phyloP scores from a whole-genome alignment of 2,888 invertebrate genomes.

The Parnassius mnemosyne region DNA sequence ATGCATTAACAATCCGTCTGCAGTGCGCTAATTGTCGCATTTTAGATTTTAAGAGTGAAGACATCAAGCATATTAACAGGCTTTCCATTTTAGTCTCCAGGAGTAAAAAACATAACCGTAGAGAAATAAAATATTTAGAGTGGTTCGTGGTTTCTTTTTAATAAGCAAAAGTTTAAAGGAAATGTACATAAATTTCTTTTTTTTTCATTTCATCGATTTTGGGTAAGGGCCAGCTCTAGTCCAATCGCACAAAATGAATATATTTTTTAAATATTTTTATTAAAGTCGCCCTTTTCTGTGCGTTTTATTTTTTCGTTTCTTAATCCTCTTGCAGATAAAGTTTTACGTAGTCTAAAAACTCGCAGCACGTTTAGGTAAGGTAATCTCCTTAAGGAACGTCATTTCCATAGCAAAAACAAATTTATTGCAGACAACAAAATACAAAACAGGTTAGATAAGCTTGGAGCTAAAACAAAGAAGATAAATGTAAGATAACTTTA shows the following conservation, averaged over 20 bases:
- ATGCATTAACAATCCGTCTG: too few relatives aligned
- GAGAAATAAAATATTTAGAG: too few relatives aligned
- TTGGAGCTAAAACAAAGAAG: neutral
- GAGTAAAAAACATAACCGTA: too few relatives aligned
- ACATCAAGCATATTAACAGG: too few relatives aligned
- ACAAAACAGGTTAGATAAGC: neutral
- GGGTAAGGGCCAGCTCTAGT: too few relatives aligned
- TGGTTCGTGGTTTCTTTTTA: too few relatives aligned
- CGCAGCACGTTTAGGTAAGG: neutral
- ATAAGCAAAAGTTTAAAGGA: too few relatives aligned
- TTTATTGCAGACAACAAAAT: conserved; percentile 1
- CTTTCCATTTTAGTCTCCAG: too few relatives aligned
- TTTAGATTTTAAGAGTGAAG: too few relatives aligned
- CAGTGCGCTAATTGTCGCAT: too few relatives aligned
- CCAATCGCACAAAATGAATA: neutral
- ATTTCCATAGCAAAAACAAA: neutral
- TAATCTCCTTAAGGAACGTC: neutral
- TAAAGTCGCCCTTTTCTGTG: neutral
- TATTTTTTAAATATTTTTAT: neutral
- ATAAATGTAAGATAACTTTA: neutral
- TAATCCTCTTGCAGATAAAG: neutral
- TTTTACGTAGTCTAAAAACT: neutral
- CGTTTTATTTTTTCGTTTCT: neutral
- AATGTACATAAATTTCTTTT: too few relatives aligned
- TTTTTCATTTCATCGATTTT: too few relatives aligned